Percentiles rank a stretch among this genome's conserved stretches.
These are phyloP conservation scores for Sternotherus odoratus DNA, from an alignment of 2,797 vertebrate genomes.

Conservation along the genomic window DNA sequence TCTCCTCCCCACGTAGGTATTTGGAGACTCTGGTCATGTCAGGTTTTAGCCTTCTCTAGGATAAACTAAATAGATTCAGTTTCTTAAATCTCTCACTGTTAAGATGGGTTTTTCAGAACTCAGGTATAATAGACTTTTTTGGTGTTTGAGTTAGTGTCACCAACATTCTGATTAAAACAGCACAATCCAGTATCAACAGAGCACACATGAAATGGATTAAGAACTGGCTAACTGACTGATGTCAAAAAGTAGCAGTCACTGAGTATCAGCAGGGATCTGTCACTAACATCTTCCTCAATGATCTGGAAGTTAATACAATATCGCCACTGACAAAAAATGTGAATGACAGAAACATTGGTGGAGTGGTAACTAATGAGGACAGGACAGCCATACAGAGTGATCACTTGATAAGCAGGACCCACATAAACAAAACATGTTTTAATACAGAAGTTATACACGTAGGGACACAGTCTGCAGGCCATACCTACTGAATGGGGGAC, in stretches of 20 bases:
- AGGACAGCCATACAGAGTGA: not conserved
- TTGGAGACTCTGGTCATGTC: not conserved
- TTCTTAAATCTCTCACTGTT: not conserved
- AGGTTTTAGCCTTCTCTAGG: not conserved
- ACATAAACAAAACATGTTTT: not conserved
- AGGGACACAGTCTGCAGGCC: rapidly evolving
- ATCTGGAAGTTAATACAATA: not conserved
- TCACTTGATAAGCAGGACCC: not conserved
- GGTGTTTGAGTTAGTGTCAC: rapidly evolving
- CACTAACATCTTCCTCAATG: not conserved
- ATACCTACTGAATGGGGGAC: rapidly evolving
- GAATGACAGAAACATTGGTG: too few relatives aligned
- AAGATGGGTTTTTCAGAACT: not conserved
- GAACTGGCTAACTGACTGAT: not conserved
- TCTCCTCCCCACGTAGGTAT: not conserved
- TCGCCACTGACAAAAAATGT: not conserved
- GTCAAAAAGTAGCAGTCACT: not conserved
- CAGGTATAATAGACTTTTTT: not conserved
- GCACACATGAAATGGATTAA: not conserved
- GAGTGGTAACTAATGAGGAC: not conserved
- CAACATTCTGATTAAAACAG: not conserved
- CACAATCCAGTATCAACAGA: not conserved
- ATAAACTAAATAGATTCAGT: not conserved
- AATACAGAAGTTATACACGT: not conserved
- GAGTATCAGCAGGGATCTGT: not conserved